Conservation (phyloP, 2,888 invertebrate species). For the Ectobius pallidus region DNA sequence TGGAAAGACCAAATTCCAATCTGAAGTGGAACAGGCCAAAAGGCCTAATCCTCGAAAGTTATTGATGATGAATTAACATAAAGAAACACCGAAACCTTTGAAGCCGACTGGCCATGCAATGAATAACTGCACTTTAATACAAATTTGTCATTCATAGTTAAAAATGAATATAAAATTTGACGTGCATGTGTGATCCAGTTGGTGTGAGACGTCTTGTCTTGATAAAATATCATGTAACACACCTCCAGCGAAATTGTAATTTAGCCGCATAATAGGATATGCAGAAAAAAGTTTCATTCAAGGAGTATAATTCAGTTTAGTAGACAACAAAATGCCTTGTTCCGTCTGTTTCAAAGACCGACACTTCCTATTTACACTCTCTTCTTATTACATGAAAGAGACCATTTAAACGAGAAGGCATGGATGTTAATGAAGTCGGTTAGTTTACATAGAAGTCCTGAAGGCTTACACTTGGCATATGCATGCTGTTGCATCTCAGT, state of each 20-base stretch:
- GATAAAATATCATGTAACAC: background rate
- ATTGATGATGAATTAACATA: too few relatives aligned
- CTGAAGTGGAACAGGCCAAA: too few relatives aligned
- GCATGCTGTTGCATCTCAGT: background rate
- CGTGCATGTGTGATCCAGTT: too few relatives aligned
- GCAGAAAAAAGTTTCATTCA: constrained; percentile 4
- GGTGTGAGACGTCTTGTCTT: too few relatives aligned
- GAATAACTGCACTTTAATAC: too few relatives aligned
- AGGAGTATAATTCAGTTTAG: background rate
- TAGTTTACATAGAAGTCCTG: background rate
- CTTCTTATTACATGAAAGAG: background rate
- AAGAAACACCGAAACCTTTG: too few relatives aligned
- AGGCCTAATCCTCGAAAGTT: too few relatives aligned
- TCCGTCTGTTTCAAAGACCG: background rate
- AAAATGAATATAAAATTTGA: too few relatives aligned
- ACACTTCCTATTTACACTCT: constrained; percentile 21
- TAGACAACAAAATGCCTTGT: background rate
- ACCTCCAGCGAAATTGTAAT: background rate
- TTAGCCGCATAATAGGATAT: background rate
- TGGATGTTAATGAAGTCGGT: constrained; percentile 11
- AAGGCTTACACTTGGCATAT: background rate
- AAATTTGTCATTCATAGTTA: too few relatives aligned
- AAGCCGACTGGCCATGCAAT: too few relatives aligned
- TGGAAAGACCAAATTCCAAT: too few relatives aligned
- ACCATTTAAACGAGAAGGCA: constrained; percentile 3